phyloP scores from a whole-genome alignment of 2,113 vertebrate species.

The Nibea albiflora region DNA sequence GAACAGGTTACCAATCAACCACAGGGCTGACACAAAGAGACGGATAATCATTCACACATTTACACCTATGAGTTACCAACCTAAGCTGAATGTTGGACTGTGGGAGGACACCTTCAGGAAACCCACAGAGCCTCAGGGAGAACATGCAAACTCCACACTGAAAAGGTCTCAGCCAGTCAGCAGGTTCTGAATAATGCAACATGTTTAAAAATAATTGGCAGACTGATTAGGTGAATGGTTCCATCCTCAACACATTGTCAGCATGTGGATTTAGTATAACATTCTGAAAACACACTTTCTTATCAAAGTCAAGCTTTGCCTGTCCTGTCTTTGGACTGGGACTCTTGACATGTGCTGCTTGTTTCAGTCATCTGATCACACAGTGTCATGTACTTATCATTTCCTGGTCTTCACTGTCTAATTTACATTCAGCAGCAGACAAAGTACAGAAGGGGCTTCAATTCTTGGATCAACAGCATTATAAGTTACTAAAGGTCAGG shows the following conservation, averaged over 20 bases:
- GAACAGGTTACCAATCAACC: background rate
- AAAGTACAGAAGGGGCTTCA: background rate
- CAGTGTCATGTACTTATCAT: constrained; percentile 19
- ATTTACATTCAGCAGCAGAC: background rate
- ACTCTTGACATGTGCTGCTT: background rate
- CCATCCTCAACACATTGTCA: background rate
- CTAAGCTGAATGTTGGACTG: background rate
- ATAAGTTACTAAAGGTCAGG: background rate
- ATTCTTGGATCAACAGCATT: background rate
- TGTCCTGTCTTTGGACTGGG: background rate
- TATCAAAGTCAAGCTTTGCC: background rate
- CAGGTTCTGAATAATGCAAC: background rate
- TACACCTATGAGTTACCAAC: background rate
- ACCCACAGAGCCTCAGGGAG: background rate
- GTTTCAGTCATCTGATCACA: constrained; percentile 8
- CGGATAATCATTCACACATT: background rate
- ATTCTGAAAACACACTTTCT: background rate
- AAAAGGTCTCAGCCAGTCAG: background rate
- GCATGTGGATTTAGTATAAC: constrained; percentile 3
- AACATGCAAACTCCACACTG: background rate
- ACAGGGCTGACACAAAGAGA: background rate
- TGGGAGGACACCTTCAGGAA: background rate
- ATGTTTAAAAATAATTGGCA: constrained; percentile 23
- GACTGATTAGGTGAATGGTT: background rate
- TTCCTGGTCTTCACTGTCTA: constrained; percentile 4